phyloP scores from a whole-genome alignment of 2,113 vertebrate species.

The Sturnira hondurensis region DNA sequence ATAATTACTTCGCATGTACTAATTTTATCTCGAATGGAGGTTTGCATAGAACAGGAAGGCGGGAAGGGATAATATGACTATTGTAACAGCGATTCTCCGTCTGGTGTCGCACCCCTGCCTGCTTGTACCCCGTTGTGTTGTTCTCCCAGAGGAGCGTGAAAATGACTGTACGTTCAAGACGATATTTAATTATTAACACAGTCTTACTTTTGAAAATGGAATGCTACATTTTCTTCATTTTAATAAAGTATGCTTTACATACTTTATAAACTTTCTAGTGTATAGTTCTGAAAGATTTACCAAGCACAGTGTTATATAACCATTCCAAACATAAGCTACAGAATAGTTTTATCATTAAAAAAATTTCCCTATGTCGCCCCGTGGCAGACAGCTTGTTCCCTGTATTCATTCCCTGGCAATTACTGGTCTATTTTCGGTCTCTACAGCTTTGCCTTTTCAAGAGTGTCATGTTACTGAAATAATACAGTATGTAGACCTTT shows the following conservation, averaged over 20 bases:
- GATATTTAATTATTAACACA: background rate
- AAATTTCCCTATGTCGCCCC: rapidly evolving
- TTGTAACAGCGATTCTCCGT: background rate
- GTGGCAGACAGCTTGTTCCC: background rate
- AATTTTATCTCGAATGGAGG: background rate
- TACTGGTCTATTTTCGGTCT: background rate
- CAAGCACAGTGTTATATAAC: background rate
- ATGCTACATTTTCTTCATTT: background rate
- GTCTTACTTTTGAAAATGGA: background rate
- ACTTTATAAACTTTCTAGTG: background rate
- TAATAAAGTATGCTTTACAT: background rate
- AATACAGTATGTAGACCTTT: background rate
- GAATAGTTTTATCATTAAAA: background rate
- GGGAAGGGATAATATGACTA: background rate
- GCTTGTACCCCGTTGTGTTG: background rate
- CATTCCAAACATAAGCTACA: background rate
- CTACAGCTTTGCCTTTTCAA: background rate
- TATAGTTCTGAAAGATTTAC: background rate
- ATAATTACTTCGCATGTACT: background rate
- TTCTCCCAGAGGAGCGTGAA: background rate
- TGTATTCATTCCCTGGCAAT: background rate
- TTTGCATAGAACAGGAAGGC: background rate
- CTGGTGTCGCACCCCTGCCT: background rate
- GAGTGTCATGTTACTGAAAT: background rate
- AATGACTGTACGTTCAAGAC: background rate